phyloP scores from a whole-genome alignment of 2,888 invertebrate species.

The Diploptera punctata region DNA sequence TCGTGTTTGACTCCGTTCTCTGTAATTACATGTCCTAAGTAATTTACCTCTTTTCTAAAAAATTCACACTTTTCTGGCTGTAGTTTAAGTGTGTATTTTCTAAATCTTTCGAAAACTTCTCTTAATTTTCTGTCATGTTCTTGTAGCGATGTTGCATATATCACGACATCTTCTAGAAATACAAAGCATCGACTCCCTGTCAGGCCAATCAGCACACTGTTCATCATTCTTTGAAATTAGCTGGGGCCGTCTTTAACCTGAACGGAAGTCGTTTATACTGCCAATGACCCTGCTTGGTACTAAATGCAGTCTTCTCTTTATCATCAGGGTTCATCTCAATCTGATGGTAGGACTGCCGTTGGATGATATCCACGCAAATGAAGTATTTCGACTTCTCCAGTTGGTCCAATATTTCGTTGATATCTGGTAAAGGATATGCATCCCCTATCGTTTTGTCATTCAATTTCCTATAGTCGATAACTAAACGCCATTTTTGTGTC shows the following conservation, averaged over 20 bases:
- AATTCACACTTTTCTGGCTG: too few relatives aligned
- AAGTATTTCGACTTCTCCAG: slow-evolving; percentile 48
- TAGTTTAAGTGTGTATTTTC: too few relatives aligned
- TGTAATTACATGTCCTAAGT: too few relatives aligned
- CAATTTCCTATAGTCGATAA: slow-evolving; percentile 46
- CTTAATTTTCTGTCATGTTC: too few relatives aligned
- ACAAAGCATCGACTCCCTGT: too few relatives aligned
- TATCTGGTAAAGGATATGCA: slow-evolving; percentile 44
- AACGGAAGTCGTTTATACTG: too few relatives aligned
- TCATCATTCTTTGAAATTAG: slow-evolving; percentile 49
- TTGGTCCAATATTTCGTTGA: slow-evolving; percentile 49
- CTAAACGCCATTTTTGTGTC: slow-evolving; percentile 36
- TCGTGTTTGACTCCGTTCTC: too few relatives aligned
- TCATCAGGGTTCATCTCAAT: slow-evolving; percentile 46
- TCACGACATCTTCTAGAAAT: too few relatives aligned
- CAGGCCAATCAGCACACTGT: slow-evolving; percentile 46
- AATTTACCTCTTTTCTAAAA: too few relatives aligned
- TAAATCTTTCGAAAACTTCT: background rate
- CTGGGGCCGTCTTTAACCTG: background rate
- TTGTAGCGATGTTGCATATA: background rate
- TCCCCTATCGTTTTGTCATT: slow-evolving; percentile 42
- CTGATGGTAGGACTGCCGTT: slow-evolving; percentile 50
- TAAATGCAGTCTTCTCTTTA: too few relatives aligned
- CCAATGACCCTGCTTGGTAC: too few relatives aligned
- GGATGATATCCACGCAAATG: slow-evolving; percentile 49